A percentile compares a stretch with the other conserved stretches of the same genome.
phyloP scores from a whole-genome alignment of 2,113 vertebrate genomes.

The Epinephelus moara region DNA sequence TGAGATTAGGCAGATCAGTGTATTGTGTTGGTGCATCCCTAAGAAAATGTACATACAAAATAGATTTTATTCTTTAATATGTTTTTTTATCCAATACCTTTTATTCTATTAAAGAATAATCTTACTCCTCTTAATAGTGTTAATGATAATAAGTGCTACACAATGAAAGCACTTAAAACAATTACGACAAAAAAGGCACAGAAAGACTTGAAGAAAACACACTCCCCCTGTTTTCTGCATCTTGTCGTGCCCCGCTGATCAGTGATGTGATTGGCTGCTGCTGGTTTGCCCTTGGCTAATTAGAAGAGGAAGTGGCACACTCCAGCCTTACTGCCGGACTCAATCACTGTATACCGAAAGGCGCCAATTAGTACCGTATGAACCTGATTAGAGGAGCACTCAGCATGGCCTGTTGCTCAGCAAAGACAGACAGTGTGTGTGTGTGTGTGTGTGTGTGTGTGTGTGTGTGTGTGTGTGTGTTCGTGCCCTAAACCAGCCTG shows the following conservation, averaged over 20 bases:
- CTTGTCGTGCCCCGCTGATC: constrained; percentile 42
- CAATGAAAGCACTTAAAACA: background rate
- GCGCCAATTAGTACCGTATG: constrained; percentile 73
- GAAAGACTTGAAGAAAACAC: background rate
- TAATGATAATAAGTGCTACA: background rate
- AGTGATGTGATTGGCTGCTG: constrained; percentile 60
- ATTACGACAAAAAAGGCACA: background rate
- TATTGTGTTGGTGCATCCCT: background rate
- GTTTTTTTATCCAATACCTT: background rate
- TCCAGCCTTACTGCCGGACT: constrained; percentile 64
- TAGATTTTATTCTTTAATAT: background rate
- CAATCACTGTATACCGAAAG: constrained; percentile 75
- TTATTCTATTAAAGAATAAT: background rate
- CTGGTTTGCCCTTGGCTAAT: constrained; percentile 66
- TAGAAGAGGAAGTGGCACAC: constrained; percentile 71
- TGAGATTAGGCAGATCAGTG: background rate
- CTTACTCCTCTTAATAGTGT: background rate
- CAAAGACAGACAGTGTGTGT: constrained; percentile 43
- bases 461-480: constrained; percentile 27
- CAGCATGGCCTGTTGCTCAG: constrained; percentile 65
- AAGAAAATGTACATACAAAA: background rate
- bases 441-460: constrained; percentile 15
- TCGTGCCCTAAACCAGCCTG: constrained; percentile 50
- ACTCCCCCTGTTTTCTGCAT: constrained; percentile 15
- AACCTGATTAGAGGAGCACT: constrained; percentile 70